Conservation (phyloP, 2,888 invertebrate genomes). For the Aproaerema taeniolella region DNA sequence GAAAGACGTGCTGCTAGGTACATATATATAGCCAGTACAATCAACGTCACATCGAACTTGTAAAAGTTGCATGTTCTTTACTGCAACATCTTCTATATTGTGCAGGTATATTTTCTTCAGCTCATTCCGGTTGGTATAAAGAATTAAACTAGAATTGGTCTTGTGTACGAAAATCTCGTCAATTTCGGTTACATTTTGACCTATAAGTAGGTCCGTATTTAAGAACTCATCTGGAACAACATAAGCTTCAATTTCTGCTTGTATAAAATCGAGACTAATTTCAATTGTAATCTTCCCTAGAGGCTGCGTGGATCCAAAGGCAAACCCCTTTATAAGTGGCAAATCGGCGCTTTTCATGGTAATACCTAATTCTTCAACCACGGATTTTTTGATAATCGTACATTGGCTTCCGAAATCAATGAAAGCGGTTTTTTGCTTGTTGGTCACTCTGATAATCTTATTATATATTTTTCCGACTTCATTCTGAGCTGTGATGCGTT, state of each 20-base stretch:
- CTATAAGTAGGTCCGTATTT: neutral
- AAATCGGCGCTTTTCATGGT: neutral
- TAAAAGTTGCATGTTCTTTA: neutral
- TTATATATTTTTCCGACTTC: neutral
- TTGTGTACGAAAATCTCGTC: neutral
- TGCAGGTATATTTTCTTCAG: neutral
- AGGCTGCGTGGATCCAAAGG: neutral
- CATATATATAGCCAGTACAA: neutral
- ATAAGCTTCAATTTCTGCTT: neutral
- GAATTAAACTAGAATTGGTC: neutral
- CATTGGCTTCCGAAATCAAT: slow-evolving; percentile 1
- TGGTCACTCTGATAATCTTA: neutral
- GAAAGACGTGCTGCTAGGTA: neutral
- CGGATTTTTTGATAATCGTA: neutral
- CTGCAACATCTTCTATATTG: neutral
- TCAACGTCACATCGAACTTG: neutral
- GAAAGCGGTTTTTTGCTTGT: neutral
- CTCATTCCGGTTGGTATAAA: neutral
- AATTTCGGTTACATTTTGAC: neutral
- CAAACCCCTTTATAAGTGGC: neutral
- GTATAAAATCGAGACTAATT: neutral
- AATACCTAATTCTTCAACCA: neutral
- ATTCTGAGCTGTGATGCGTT: neutral
- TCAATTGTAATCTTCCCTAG: neutral
- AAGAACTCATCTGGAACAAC: neutral